These are phyloP conservation scores for Pasiphila rectangulata DNA, from an alignment of 2,888 invertebrate species.

Conservation along the genomic window DNA sequence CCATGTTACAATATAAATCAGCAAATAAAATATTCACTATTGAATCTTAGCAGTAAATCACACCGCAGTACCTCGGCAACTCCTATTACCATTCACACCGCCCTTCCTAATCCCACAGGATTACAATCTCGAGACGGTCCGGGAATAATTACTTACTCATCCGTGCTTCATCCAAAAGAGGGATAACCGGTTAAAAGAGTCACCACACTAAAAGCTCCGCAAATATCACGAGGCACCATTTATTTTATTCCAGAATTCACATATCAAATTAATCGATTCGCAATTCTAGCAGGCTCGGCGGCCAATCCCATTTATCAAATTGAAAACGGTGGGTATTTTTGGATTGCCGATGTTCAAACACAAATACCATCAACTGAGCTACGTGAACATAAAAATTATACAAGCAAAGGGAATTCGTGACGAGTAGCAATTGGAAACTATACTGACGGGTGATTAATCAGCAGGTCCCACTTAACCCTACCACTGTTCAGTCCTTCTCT, in stretches of 20 bases:
- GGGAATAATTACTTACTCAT: conserved; percentile 78
- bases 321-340: conserved; percentile 39
- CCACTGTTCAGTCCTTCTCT: conserved; percentile 72
- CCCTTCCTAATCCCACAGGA: conserved; percentile 77
- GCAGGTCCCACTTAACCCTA: conserved; percentile 77
- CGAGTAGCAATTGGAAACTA: conserved; percentile 74
- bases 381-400: conserved; percentile 51
- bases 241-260: conserved; percentile 18
- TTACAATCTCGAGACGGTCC: conserved; percentile 74
- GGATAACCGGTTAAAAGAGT: conserved; percentile 44
- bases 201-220: conserved; percentile 14
- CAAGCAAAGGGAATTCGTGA: conserved; percentile 64
- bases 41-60: conserved; percentile 79
- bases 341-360: conserved; percentile 32
- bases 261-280: conserved; percentile 31
- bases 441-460: conserved; percentile 79
- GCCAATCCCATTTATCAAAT: conserved; percentile 43
- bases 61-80: conserved; percentile 73
- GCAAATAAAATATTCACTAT: conserved; percentile 78
- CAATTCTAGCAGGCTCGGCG: conserved; percentile 28
- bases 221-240: conserved; percentile 17
- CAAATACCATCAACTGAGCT: conserved; percentile 36
- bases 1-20: conserved; percentile 64
- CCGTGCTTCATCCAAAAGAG: conserved; percentile 53
- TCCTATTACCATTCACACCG: conserved; percentile 78